Conservation (phyloP, 2,113 vertebrate genomes). For the Sorex fumeus region DNA sequence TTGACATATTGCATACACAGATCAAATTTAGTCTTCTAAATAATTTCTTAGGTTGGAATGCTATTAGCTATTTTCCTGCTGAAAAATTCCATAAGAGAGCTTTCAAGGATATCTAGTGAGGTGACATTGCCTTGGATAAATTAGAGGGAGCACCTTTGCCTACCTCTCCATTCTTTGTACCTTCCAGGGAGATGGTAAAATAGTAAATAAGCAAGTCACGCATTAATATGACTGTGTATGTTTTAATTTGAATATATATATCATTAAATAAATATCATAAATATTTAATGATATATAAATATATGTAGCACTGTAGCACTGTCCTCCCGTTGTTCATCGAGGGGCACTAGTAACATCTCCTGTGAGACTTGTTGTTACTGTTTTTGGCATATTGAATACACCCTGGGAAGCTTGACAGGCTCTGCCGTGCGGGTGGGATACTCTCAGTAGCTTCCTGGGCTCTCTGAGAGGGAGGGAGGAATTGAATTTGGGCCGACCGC, state of each 20-base stretch:
- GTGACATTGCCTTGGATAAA: background rate
- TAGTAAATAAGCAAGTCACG: background rate
- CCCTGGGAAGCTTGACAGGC: too few species aligned
- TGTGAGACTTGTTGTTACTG: too few species aligned
- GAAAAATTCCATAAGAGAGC: background rate
- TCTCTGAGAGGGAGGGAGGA: too few species aligned
- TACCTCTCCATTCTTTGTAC: background rate
- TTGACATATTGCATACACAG: background rate
- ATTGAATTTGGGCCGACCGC: too few species aligned
- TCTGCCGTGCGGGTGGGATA: too few species aligned
- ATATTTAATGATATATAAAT: too few species aligned
- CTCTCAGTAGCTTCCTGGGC: too few species aligned
- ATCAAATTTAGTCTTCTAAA: background rate
- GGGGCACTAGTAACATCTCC: too few species aligned
- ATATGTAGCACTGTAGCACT: too few species aligned
- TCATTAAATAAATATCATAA: too few species aligned
- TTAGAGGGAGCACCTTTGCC: background rate
- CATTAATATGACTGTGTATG: background rate
- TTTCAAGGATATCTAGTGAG: background rate
- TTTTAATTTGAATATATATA: constrained; percentile 19
- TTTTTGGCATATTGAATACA: too few species aligned
- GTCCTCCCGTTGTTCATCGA: too few species aligned
- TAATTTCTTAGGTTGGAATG: background rate
- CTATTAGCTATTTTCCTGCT: background rate
- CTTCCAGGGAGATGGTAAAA: background rate